phyloP scores from a whole-genome alignment of 2,888 invertebrate genomes.

The Drosophila peninsularis region DNA sequence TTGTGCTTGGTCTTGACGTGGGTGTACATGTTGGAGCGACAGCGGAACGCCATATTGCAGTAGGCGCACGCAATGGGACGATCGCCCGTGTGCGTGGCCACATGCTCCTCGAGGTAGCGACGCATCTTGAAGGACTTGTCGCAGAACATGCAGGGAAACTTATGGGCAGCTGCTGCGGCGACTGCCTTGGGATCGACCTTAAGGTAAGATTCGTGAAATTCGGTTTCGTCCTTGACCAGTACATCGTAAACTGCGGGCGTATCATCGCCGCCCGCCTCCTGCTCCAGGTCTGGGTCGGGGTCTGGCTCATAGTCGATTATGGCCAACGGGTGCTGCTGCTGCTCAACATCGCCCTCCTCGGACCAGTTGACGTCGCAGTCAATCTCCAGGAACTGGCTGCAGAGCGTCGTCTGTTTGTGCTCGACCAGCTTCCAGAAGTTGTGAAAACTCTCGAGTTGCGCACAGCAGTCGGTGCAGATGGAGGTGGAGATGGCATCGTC shows the following conservation, averaged over 20 bases:
- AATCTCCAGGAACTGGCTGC: slow-evolving; percentile 66
- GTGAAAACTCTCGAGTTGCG: slow-evolving; percentile 69
- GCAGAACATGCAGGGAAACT: slow-evolving; percentile 74
- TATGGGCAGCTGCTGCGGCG: slow-evolving; percentile 34
- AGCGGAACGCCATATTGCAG: slow-evolving; percentile 72
- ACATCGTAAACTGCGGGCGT: slow-evolving; percentile 28
- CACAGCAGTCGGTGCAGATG: slow-evolving; percentile 65
- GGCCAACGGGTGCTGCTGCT: slow-evolving; percentile 4
- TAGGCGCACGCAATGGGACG: slow-evolving; percentile 68
- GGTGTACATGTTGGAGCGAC: slow-evolving; percentile 73
- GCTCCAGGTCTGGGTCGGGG: slow-evolving; percentile 45
- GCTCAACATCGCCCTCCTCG: slow-evolving; percentile 54
- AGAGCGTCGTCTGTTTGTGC: slow-evolving; percentile 67
- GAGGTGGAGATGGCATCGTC: slow-evolving; percentile 72
- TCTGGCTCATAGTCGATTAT: slow-evolving; percentile 38
- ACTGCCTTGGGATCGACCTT: slow-evolving; percentile 39
- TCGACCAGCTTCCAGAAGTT: slow-evolving; percentile 71
- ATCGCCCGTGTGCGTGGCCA: slow-evolving; percentile 71
- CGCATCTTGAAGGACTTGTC: slow-evolving; percentile 78
- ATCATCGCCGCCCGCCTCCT: slow-evolving; percentile 25
- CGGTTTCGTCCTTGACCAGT: slow-evolving; percentile 44
- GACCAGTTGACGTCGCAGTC: slow-evolving; percentile 72
- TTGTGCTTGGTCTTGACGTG: slow-evolving; percentile 70
- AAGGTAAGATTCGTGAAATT: slow-evolving; percentile 53
- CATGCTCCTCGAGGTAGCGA: slow-evolving; percentile 70